Evolutionary conservation across 2,888 invertebrate genomes (phyloP), one percentile per base, ranked within the genome.

Genomic region (Metalampra italica): DNA sequence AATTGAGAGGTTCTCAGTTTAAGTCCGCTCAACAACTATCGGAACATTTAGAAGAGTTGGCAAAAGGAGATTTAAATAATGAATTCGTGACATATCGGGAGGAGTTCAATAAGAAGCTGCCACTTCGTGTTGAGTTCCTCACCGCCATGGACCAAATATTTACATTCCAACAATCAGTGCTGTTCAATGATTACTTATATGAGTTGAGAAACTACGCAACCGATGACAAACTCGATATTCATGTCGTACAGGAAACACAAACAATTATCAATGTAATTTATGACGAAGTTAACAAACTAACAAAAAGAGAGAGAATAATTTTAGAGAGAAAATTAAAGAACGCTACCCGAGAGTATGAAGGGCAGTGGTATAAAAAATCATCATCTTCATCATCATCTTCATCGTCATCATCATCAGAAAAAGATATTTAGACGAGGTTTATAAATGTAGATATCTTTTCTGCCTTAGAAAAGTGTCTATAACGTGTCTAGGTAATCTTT

Each of bases 151-250:
- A 79, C 44, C 53, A 62, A 1, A 52, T 68, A 9, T 79, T 78
- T 41, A 78, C 71, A 14, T 42, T 68, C 14, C 54, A 55, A 47
- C 68, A 85, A 50, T 63, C 61, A 8, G 40, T 63, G 11, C 14
- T 52, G 0, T 82, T 85, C 29, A 58, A 65, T 0, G 75, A 82
- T 50, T 85, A 83, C 44, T 52, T 81, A 30, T 47, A 62, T 40
- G 60, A 67, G 36, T 53, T 71, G 29, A 53, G 46, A 45, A 52
- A 63, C 38, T 71, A 57, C 50, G 65, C 58, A 7, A 56, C 40
- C 5, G 54, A 46, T 9, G 54, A 63, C 43, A 65, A 58, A 42
- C 45, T 57, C 22, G 51, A 36, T 37, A 65, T 22, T 22, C 22
- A 22, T 22, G 22, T 68, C 12, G 43, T 59, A 1, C 48, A 54